Percentiles rank a stretch among this genome's conserved stretches.
Evolutionary conservation across 2,888 invertebrate species (phyloP).

Genomic region (Nemoura dubitans): DNA sequence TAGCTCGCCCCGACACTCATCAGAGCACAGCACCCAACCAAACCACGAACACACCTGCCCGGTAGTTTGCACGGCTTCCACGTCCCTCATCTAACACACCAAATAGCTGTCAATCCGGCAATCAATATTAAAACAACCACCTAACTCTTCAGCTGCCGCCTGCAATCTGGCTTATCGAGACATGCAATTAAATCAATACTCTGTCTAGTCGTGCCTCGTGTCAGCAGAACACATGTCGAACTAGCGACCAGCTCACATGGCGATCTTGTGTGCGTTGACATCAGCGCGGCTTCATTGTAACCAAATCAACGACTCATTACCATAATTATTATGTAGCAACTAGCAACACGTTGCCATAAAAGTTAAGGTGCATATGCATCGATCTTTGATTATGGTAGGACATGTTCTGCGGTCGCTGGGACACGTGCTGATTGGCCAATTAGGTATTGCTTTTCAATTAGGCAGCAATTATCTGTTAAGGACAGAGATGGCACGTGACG

Average conservation of each 20-base stretch:
- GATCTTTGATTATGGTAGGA: neutral
- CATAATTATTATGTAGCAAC: neutral
- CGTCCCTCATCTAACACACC: neutral
- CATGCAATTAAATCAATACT: neutral
- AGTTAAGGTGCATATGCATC: neutral
- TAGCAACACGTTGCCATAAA: conserved; percentile 3
- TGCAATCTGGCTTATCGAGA: neutral
- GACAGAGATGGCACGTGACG: neutral
- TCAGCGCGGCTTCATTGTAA: neutral
- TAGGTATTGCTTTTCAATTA: neutral
- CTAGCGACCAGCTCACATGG: neutral
- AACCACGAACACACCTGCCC: neutral
- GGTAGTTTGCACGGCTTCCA: neutral
- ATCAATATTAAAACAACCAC: neutral
- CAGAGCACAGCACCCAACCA: neutral
- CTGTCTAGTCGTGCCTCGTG: neutral
- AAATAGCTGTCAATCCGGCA: neutral
- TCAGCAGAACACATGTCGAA: neutral
- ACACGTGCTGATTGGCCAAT: neutral
- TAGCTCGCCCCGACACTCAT: neutral
- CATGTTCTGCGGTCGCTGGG: neutral
- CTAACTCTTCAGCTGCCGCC: neutral
- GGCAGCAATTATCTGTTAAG: neutral
- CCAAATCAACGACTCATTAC: neutral
- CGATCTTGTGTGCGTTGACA: neutral